phyloP scores from a whole-genome alignment of 2,888 invertebrate species.

The Drosophila fungiperda region DNA sequence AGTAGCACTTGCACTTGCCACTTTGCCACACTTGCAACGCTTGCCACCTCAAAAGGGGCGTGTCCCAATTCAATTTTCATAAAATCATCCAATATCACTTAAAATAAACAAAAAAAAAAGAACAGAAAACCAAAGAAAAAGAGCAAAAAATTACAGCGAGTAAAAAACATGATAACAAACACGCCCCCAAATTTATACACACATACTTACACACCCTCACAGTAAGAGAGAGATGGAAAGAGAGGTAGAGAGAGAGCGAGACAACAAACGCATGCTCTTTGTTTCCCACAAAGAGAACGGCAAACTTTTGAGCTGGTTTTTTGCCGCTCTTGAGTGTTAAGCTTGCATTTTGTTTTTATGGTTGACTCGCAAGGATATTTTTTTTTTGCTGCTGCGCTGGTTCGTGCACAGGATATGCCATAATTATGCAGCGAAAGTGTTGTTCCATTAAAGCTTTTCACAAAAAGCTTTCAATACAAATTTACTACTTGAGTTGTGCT shows the following conservation, averaged over 20 bases:
- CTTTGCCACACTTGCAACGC: constrained; percentile 27
- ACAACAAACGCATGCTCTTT: constrained; percentile 33
- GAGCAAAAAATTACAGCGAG: constrained; percentile 42
- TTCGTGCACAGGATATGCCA: constrained; percentile 74
- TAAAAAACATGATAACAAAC: constrained; percentile 74
- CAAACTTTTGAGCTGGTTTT: constrained; percentile 41
- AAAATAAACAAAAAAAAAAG: constrained; percentile 50
- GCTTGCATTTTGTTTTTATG: constrained; percentile 38
- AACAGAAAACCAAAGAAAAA: constrained; percentile 36
- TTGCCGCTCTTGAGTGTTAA: constrained; percentile 44
- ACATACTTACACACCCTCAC: constrained; percentile 11
- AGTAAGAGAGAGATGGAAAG: not conserved
- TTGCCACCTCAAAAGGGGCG: constrained; percentile 64
- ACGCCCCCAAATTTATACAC: constrained; percentile 65
- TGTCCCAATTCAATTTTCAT: constrained; percentile 77
- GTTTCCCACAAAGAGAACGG: constrained; percentile 39
- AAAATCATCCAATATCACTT: constrained; percentile 73
- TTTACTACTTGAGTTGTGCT: not conserved
- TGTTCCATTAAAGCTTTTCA: constrained; percentile 37
- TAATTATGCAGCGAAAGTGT: constrained; percentile 55
- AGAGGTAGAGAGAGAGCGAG: constrained; percentile 4
- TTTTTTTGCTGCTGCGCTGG: constrained; percentile 44
- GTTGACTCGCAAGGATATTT: constrained; percentile 58
- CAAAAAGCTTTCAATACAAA: constrained; percentile 35
- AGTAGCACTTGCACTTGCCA: constrained; percentile 18